phyloP scores from a whole-genome alignment of 2,797 vertebrate species.

The Gymnothorax reevesii region DNA sequence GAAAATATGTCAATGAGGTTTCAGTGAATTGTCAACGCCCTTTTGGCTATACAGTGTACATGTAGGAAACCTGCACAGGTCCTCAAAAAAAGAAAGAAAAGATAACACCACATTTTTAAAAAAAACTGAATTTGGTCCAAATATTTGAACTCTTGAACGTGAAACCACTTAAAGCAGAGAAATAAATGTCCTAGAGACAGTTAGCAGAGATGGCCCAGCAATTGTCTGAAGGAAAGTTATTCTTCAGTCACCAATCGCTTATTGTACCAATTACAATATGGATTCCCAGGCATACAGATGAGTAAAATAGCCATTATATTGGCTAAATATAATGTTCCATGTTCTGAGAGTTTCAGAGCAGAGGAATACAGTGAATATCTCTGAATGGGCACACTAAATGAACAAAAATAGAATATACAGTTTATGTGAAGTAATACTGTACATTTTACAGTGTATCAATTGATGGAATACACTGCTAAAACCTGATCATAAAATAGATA shows the following conservation, averaged over 20 bases:
- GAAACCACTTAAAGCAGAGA: not conserved
- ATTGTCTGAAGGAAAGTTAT: not conserved
- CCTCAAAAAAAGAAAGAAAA: not conserved
- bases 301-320: not conserved
- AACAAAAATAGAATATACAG: not conserved
- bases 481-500: not conserved
- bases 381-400: not conserved
- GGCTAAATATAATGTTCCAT: not conserved
- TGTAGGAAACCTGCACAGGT: not conserved
- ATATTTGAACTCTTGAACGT: not conserved
- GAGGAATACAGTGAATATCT: not conserved
- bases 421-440: not conserved
- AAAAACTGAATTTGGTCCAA: not conserved
- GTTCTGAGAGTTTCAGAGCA: not conserved
- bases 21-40: too few relatives aligned
- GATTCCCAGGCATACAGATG: not conserved
- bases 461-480: not conserved
- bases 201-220: too few relatives aligned
- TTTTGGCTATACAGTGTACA: not conserved
- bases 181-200: not conserved
- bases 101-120: not conserved
- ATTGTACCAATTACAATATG: not conserved
- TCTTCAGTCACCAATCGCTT: not conserved
- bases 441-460: not conserved
- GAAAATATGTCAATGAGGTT: too few relatives aligned